phyloP scores from a whole-genome alignment of 1,140 invertebrate species.

The Aphelinus atriplicis region DNA sequence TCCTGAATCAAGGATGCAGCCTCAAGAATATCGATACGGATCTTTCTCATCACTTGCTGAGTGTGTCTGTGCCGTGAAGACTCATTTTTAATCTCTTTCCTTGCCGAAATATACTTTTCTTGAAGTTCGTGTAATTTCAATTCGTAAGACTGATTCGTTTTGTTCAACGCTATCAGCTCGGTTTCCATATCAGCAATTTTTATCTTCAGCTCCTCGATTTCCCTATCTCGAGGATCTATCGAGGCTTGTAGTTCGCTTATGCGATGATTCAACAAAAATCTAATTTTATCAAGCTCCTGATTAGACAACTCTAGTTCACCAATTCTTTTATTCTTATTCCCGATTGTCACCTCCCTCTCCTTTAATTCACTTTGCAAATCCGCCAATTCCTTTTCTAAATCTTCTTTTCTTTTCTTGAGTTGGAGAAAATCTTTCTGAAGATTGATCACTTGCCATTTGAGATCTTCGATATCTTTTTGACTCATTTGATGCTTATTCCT shows the following conservation, averaged over 20 bases:
- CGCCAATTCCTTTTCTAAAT: conserved; percentile 78
- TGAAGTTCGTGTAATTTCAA: conserved; percentile 77
- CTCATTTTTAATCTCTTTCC: conserved; percentile 77
- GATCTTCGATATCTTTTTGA: conserved; percentile 78
- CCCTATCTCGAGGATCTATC: conserved; percentile 83
- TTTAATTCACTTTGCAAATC: conserved; percentile 81
- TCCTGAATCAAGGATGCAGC: conserved; percentile 81
- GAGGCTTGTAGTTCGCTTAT: conserved; percentile 86
- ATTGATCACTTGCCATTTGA: conserved; percentile 73
- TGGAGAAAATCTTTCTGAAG: conserved; percentile 74
- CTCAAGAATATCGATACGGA: conserved; percentile 82
- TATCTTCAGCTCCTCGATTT: conserved; percentile 82
- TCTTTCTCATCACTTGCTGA: conserved; percentile 76
- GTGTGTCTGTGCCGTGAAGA: conserved; percentile 71
- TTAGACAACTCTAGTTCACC: conserved; percentile 85
- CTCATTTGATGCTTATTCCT: conserved; percentile 80
- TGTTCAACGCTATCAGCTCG: conserved; percentile 77
- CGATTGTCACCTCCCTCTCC: conserved; percentile 82
- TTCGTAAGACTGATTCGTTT: conserved; percentile 73
- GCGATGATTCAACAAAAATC: conserved; percentile 89
- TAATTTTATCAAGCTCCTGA: conserved; percentile 89
- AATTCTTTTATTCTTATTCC: conserved; percentile 86
- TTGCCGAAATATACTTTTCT: conserved; percentile 78
- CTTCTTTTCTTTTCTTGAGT: conserved; percentile 74
- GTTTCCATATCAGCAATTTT: conserved; percentile 81